Evolutionary conservation across 2,888 invertebrate genomes (phyloP).

Genomic region (Tuberolachnus salignus): DNA sequence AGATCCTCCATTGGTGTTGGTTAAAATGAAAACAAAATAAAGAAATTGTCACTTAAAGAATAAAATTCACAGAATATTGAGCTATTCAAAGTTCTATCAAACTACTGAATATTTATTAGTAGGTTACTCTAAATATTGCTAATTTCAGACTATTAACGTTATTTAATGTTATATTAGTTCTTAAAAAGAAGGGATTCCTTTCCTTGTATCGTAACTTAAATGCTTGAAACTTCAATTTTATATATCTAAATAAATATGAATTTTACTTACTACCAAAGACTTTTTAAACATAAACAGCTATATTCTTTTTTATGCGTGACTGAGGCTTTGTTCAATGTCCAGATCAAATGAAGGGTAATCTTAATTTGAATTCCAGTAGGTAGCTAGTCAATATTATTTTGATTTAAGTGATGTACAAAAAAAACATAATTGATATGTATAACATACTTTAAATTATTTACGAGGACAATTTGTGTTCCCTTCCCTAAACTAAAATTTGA

Average conservation of each 20-base stretch:
- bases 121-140: no score
- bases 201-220: not conserved
- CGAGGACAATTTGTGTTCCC: conserved; percentile 64
- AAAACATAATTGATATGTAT: not conserved
- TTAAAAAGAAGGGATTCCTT: no score
- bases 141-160: no score
- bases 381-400: conserved; percentile 61
- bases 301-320: conserved; percentile 73
- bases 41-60: no score
- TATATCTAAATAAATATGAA: not conserved
- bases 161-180: no score
- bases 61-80: no score
- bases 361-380: conserved; percentile 70
- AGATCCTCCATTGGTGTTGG: no score
- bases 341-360: conserved; percentile 75
- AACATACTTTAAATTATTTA: not conserved
- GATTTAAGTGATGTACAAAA: not conserved
- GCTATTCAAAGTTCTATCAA: no score
- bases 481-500: conserved; percentile 73
- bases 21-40: no score
- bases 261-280: not conserved
- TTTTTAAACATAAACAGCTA: conserved; percentile 63
- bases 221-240: not conserved
- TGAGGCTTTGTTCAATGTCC: conserved; percentile 79
- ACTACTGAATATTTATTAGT: no score